Evolutionary conservation across 2,113 vertebrate genomes (phyloP), one percentile per base, ranked within the genome.

Genomic region (Acrocephalus kingi): DNA sequence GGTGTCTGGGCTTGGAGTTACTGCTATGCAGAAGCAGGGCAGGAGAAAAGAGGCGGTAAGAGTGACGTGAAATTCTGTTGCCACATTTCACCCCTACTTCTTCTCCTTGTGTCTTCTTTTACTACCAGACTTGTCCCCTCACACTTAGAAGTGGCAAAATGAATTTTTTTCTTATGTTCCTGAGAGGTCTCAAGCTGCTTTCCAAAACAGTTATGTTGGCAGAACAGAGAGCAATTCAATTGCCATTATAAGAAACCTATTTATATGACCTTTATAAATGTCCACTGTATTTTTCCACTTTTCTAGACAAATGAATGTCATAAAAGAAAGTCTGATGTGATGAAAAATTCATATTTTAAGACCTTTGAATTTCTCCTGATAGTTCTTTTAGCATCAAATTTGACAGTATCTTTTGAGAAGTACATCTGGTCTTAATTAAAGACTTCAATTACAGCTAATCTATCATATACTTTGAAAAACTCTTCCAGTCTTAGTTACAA

Each of bases 301-400:
- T 95, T 93, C 72, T 63, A 88, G 56, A 95, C n/a, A 61, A 96
- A 92, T 95, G 39, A 90, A 95, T 75, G 35, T 71, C 2, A 7
- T 61, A 95, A 92, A 95, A 88, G 45, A 73, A 89, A 79, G 35
- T 43, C 61, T 68, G 39, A 71, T 81, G 63, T 61, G 49, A 94
- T 94, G n/a, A 96, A 95, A 95, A 86, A 89, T 93, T 97, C 58
- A 93, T 89, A 49, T 43, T 88, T 93, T 92, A 94, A 81, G 76
- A 84, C 41, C n/a, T 74, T 37, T 86, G 55, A 86, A 80, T 92
- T 90, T 92, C 31, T 90, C 39, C 41, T 61, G 31, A 41, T 93
- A 84, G 54, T 39, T 89, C 67, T 87, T 88, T 77, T 74, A 89
- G 76, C 71, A 93, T 41, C 10, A 81, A 30, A 88, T 68, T 75